These are phyloP conservation scores for Armadillidium nasatum DNA, from an alignment of 1,140 invertebrate genomes.

Conservation along the genomic window DNA sequence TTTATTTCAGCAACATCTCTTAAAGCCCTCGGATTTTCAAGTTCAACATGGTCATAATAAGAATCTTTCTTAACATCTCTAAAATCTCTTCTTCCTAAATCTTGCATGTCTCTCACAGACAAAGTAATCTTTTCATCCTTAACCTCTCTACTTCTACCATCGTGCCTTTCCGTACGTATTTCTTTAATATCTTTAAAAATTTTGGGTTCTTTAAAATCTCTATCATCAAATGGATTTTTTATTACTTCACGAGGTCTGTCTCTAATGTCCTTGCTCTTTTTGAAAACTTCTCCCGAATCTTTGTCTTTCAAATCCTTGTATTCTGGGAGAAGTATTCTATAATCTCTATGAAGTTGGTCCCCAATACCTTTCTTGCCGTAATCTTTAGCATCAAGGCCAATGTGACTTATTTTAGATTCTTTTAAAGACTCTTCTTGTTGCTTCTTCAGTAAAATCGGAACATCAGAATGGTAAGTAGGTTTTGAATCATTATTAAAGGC, in stretches of 20 bases:
- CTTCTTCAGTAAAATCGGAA: neutral
- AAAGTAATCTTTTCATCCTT: neutral
- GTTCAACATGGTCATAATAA: neutral
- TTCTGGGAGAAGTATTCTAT: neutral
- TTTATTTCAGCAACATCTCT: neutral
- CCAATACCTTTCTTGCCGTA: neutral
- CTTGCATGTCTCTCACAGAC: neutral
- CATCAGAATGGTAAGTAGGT: slow-evolving; percentile 1
- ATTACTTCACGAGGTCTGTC: neutral
- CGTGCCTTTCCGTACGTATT: neutral
- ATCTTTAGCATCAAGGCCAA: neutral
- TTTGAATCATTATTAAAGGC: neutral
- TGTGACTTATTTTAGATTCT: neutral
- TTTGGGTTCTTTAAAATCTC: neutral
- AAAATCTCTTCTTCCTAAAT: neutral
- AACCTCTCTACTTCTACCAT: neutral
- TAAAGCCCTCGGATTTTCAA: neutral
- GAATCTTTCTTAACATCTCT: neutral
- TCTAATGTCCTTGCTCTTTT: neutral
- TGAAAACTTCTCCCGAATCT: neutral
- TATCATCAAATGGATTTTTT: neutral
- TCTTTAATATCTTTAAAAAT: neutral
- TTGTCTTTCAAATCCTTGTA: neutral
- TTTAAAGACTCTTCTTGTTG: neutral
- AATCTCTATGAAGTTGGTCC: neutral